Base-by-base conservation (phyloP, 92 coral and sea anemone genomes). In the Siderastrea siderea region DNA sequence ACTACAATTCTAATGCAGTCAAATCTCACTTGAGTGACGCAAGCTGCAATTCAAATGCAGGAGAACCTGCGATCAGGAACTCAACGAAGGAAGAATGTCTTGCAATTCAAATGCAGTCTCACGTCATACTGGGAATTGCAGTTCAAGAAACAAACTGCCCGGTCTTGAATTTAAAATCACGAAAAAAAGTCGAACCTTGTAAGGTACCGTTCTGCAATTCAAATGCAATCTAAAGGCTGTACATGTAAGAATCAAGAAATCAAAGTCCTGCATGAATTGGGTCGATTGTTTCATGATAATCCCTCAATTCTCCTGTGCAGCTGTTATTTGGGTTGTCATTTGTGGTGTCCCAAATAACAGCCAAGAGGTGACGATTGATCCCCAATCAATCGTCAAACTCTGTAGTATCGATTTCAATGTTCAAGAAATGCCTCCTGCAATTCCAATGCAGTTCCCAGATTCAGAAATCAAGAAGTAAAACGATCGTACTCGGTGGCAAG, bases 21-120 rank as follows among this genome's bases (percentile, higher is more conserved):
- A 13, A 80, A 55, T 38, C 2, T 17, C 48, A 64, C 83, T 64
- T 50, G 72, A 58, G 6, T 65, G 68, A 44, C 7, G 45, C 14
- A 11, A 17, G 4, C 70, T 65, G 86, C 86, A 82, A 82, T 71
- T 57, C 86, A 47, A 82, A 70, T 70, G 86, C 86, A 82, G 52
- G 47, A 71, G 45, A 55, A 57, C 61, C 60, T 15, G 50, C 68
- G 15, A 38, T 43, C 16, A 7, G 53, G 46, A 81, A 47, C 4
- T 4, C 50, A 9, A 4, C 57, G 51, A 77, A 15, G 47, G 60
- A 52, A n/a, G 5, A 43, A 45, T 55, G 47, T 70, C 54, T 61
- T 87, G 91, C 91, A 87, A 87, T 87, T 87, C 91, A 79, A 86
- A 86, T 79, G 90, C 90, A 57, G 77, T 75, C 16, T 17, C 15